phyloP scores from a whole-genome alignment of 2,797 vertebrate genomes.

The Danio aesculapii region DNA sequence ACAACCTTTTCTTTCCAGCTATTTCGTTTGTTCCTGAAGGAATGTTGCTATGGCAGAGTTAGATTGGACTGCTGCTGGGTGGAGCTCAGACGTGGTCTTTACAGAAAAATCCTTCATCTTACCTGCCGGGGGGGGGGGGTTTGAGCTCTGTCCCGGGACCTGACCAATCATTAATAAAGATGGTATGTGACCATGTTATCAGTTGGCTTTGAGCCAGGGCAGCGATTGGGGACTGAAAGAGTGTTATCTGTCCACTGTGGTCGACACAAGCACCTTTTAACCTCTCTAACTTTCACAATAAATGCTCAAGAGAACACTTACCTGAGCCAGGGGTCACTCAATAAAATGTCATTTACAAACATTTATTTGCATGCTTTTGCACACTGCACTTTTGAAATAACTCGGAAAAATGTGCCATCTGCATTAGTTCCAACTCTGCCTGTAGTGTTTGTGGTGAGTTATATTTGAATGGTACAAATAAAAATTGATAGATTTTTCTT shows the following conservation, averaged over 20 bases:
- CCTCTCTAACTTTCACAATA: slow-evolving; percentile 50
- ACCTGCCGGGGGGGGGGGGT: slow-evolving; percentile 45
- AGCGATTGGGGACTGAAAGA: slow-evolving; percentile 59
- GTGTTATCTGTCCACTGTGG: slow-evolving; percentile 74
- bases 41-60: slow-evolving; percentile 25
- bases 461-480: slow-evolving; percentile 21
- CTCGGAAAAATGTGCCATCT: background rate
- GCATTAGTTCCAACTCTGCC: too few relatives aligned
- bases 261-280: slow-evolving; percentile 54
- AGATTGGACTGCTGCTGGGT: slow-evolving; percentile 49
- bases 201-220: slow-evolving; percentile 74
- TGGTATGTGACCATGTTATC: slow-evolving; percentile 82
- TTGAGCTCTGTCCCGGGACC: slow-evolving; percentile 61
- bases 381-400: slow-evolving; percentile 7
- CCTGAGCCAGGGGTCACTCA: slow-evolving; percentile 21
- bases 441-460: too few relatives aligned
- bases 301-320: slow-evolving; percentile 42
- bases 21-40: slow-evolving; percentile 37
- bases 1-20: background rate
- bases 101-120: slow-evolving; percentile 49
- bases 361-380: slow-evolving; percentile 25
- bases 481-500: too few relatives aligned
- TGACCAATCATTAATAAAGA: slow-evolving; percentile 85
- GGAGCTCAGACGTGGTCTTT: slow-evolving; percentile 49
- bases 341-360: slow-evolving; percentile 17